Evolutionary conservation across 1,140 invertebrate genomes (phyloP), one percentile per base, ranked within the genome.

Genomic region (Diabrotica undecimpunctata): DNA sequence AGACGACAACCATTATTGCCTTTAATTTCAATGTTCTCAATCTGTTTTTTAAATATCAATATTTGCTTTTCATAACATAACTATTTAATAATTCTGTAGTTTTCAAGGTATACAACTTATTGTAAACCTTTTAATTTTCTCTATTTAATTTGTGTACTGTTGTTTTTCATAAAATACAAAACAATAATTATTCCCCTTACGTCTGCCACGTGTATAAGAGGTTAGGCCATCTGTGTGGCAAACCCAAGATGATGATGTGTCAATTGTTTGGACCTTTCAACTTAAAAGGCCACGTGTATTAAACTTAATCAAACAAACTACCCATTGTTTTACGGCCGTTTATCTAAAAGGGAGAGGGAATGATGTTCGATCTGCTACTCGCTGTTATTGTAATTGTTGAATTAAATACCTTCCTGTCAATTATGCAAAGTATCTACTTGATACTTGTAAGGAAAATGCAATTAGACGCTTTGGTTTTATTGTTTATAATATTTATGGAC

Each of bases 181-280:
- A 25, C 25, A 39, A 41, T 51, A 65, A 65, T 61, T 66, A 55
- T 46, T 46, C n/a, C 41, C 41, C 41, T 46, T 46, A 4, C n/a
- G n/a, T 46, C 41, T 25, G 64, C 61, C 64, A 57, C 64, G 64
- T 58, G 60, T 66, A 46, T 52, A 62, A 14, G 12, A 41, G 13
- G 35, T 51, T 39, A 46, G 59, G 46, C 61, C 52, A 61, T 62
- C 62, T 67, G 41, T 46, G 41, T 46, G 41, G 41, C 41, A 46
- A 46, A 46, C 41, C 41, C 8, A 46, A 46, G 41, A 46, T 46
- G 41, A 10, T 46, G 41, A 46, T 46, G 41, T 46, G 41, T 46
- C 41, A 46, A 46, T 46, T n/a, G 41, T 46, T 46, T 46, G 41
- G 41, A 46, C 41, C 41, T 46, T 46, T 46, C 41, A 46, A n/a